Percentiles rank a stretch among this genome's conserved stretches.
phyloP scores from a whole-genome alignment of 2,797 vertebrate genomes.

The Chrysocyon brachyurus region DNA sequence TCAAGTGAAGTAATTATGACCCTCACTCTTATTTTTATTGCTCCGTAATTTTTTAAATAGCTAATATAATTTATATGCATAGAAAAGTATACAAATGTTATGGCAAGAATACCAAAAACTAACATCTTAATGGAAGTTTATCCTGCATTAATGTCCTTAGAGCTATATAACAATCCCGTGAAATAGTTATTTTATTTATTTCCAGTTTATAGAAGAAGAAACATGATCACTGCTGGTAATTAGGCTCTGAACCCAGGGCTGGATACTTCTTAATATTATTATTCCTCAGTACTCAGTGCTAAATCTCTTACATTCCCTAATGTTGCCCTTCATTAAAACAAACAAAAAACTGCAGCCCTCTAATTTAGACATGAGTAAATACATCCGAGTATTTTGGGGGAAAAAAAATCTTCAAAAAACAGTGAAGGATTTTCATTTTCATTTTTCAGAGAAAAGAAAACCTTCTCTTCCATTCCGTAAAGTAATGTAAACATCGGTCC shows the following conservation, averaged over 20 bases:
- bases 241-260: background rate
- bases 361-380: background rate
- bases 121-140: slow-evolving; percentile 37
- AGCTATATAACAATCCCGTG: background rate
- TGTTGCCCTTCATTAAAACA: background rate
- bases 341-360: background rate
- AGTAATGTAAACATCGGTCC: background rate
- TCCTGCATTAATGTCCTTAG: background rate
- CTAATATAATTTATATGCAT: background rate
- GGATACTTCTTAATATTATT: background rate
- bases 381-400: background rate
- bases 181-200: background rate
- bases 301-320: background rate
- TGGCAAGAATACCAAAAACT: slow-evolving; percentile 23
- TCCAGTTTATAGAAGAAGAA: slow-evolving; percentile 32
- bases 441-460: slow-evolving; percentile 4
- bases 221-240: background rate
- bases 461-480: background rate
- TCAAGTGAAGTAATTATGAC: background rate
- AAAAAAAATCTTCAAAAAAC: background rate
- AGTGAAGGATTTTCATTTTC: background rate
- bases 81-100: background rate
- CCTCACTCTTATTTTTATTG: slow-evolving; percentile 6
- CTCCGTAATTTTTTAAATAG: background rate
- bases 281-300: background rate